A percentile compares a stretch with the other conserved stretches of the same genome.
phyloP scores from a whole-genome alignment of 2,113 vertebrate species.

The Oenanthe oenanthe region DNA sequence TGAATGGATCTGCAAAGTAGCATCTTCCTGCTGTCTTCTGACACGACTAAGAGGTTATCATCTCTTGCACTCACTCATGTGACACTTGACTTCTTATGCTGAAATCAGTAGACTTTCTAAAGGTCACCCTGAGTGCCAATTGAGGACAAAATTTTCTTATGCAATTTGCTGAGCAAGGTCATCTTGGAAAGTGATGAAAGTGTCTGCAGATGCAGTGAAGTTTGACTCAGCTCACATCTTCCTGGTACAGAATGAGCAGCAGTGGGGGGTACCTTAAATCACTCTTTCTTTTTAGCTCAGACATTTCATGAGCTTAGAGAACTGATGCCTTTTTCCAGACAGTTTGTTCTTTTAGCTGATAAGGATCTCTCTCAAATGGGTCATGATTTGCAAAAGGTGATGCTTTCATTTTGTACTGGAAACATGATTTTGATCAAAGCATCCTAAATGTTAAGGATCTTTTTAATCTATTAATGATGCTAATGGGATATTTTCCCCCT shows the following conservation, averaged over 20 bases:
- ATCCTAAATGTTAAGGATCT: not conserved
- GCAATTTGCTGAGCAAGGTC: not conserved
- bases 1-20: not conserved
- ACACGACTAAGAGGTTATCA: not conserved
- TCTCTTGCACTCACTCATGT: not conserved
- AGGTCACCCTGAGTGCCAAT: accelerated
- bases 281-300: not conserved
- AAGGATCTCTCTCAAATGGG: not conserved
- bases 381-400: not conserved
- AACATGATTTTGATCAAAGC: not conserved
- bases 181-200: not conserved
- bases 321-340: not conserved
- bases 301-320: not conserved
- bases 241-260: not conserved
- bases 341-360: not conserved
- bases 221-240: not conserved
- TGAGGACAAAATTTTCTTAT: not conserved
- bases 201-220: not conserved
- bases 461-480: not conserved
- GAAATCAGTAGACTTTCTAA: not conserved
- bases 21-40: not conserved
- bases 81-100: not conserved
- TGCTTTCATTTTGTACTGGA: not conserved
- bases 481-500: not conserved
- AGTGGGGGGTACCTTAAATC: not conserved